phyloP scores from a whole-genome alignment of 2,113 vertebrate species.

The Chloebia gouldiae region DNA sequence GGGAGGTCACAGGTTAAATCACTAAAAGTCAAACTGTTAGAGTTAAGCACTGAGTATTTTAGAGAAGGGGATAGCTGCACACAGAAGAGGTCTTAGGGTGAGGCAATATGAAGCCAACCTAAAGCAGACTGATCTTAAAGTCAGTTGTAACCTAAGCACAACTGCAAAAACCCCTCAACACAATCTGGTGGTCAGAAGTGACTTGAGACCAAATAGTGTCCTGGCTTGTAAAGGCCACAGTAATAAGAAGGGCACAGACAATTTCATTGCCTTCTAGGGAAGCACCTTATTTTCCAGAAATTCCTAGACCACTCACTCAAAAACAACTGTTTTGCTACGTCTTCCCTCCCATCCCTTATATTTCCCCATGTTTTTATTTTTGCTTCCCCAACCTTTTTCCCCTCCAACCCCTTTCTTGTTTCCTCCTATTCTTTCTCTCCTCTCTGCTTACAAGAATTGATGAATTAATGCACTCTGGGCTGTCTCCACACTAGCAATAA shows the following conservation, averaged over 20 bases:
- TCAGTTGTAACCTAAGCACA: neutral
- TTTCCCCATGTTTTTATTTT: neutral
- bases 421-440: conserved; percentile 39
- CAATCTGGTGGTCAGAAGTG: neutral
- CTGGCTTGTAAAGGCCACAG: neutral
- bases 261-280: neutral
- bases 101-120: neutral
- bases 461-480: neutral
- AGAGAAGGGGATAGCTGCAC: neutral
- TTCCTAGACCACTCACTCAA: neutral
- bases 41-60: neutral
- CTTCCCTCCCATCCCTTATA: neutral
- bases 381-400: neutral
- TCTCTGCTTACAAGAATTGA: neutral
- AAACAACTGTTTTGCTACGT: neutral
- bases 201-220: neutral
- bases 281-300: neutral
- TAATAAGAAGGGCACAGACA: neutral
- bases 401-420: neutral
- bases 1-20: neutral
- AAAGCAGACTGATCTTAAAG: neutral
- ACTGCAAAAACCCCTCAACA: neutral
- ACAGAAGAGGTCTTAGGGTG: neutral
- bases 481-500: neutral
- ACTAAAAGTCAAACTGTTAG: neutral